Evolutionary conservation across 2,113 vertebrate genomes (phyloP).

Genomic region (Tupaia chinensis): DNA sequence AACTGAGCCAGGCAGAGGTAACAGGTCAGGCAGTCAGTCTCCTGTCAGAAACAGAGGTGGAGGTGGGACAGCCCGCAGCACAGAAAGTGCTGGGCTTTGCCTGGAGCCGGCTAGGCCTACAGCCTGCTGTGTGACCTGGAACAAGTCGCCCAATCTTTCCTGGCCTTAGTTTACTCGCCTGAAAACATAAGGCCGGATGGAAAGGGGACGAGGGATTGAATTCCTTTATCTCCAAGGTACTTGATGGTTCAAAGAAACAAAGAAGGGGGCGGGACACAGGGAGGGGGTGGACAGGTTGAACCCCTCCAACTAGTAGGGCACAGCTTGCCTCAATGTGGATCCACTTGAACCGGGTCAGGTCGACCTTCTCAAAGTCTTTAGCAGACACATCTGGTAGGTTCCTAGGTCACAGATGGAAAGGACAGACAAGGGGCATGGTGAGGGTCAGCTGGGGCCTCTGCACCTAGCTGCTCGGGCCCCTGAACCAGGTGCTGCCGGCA

Average conservation of each 20-base stretch:
- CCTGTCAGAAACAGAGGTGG: no score
- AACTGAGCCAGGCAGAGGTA: background rate
- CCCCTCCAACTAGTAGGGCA: background rate
- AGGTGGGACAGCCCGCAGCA: background rate
- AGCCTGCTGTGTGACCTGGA: background rate
- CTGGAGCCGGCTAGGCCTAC: background rate
- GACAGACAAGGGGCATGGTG: background rate
- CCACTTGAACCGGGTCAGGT: constrained; percentile 93
- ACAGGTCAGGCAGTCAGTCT: background rate
- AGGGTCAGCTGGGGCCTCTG: background rate
- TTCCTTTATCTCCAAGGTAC: constrained; percentile 24
- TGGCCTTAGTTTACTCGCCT: background rate
- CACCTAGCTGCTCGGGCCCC: background rate
- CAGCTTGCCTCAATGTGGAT: constrained; percentile 96
- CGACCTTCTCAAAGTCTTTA: constrained; percentile 91
- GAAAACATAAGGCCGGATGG: constrained; percentile 26
- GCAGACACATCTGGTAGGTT: constrained; percentile 94
- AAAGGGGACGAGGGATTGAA: background rate
- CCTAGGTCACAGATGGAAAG: constrained; percentile 81
- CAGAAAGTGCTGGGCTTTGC: background rate
- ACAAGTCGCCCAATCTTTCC: background rate
- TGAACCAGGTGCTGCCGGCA: background rate
- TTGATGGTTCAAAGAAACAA: constrained; percentile 46
- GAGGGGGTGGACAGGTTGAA: background rate
- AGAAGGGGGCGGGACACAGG: background rate